A percentile compares a stretch with the other conserved stretches of the same genome.
Evolutionary conservation across 2,113 vertebrate genomes (phyloP).

Genomic region (Spizaetus ornatus): DNA sequence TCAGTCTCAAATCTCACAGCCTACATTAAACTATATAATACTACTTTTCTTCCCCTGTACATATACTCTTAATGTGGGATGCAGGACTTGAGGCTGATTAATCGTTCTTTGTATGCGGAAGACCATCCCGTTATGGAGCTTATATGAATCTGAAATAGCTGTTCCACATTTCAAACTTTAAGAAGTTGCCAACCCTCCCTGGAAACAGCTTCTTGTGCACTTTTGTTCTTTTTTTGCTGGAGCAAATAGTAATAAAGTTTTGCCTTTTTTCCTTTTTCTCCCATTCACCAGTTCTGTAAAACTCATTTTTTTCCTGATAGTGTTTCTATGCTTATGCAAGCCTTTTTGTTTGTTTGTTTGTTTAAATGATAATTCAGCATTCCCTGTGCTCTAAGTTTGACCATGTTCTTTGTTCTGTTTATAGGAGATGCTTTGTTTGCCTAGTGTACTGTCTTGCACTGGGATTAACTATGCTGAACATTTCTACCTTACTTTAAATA

Average conservation of each 20-base stretch:
- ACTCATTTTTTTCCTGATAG: neutral
- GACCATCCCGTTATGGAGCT: neutral
- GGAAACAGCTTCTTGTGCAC: neutral
- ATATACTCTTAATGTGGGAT: neutral
- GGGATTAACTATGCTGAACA: neutral
- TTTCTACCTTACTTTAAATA: neutral
- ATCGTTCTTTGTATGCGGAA: neutral
- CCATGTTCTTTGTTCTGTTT: rapidly evolving
- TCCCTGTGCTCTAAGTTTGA: neutral
- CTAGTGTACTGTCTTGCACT: neutral
- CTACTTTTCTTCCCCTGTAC: neutral
- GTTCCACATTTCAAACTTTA: neutral
- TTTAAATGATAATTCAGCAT: neutral
- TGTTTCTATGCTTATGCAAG: neutral
- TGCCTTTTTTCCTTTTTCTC: neutral
- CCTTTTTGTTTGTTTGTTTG: neutral
- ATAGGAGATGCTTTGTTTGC: neutral
- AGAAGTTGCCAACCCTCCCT: neutral
- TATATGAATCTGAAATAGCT: neutral
- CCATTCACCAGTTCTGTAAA: neutral
- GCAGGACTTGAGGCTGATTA: neutral
- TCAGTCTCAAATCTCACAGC: neutral
- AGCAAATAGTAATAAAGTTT: neutral
- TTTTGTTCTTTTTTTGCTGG: neutral
- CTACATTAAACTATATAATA: neutral